Evolutionary conservation across 2,888 invertebrate genomes (phyloP), one percentile per base, ranked within the genome.

Genomic region (Vanessa cardui): DNA sequence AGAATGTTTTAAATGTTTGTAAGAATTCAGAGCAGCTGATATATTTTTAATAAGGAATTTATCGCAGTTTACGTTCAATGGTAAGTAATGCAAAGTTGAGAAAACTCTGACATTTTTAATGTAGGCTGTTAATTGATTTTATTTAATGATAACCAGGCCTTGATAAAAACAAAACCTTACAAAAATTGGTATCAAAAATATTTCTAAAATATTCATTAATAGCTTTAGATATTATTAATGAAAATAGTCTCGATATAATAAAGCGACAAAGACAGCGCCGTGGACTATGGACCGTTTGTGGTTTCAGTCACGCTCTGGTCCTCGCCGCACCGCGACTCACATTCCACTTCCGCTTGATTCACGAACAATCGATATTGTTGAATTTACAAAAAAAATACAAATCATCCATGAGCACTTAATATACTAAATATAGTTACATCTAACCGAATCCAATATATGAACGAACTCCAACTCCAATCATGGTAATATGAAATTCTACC

Each of bases 301-400:
- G 85, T 83, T 80, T 85, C 85, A 83, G 89, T 91, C 89, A 90
- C 89, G 90, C 88, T 88, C 83, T 80, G 81, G 82, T 31, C 52
- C 31, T 31, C 52, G 82, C 80, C 80, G 83, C 88, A 84, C 82
- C 85, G 81, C 84, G 85, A 86, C 83, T 90, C 86, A 85, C 88
- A 89, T 90, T 90, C 87, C 81, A 89, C 88, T 88, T 90, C 90
- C 90, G 90, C 80, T 79, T 80, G 79, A 83, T 82, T 83, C 83
- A 84, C 85, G 84, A 86, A 89, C 89, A 90, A 90, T 90, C 88
- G 87, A 88, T 88, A 87, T 88, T 86, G 88, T 86, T 86, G 81
- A 58, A 58, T 69, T 56, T 44, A 47, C 33, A 39, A 71, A 71
- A 68, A 62, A 59, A 62, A 39, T 58, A 67, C 21, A 60, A 64